These are phyloP conservation scores for Agrotis puta DNA, from an alignment of 2,888 invertebrate species.

Conservation along the genomic window DNA sequence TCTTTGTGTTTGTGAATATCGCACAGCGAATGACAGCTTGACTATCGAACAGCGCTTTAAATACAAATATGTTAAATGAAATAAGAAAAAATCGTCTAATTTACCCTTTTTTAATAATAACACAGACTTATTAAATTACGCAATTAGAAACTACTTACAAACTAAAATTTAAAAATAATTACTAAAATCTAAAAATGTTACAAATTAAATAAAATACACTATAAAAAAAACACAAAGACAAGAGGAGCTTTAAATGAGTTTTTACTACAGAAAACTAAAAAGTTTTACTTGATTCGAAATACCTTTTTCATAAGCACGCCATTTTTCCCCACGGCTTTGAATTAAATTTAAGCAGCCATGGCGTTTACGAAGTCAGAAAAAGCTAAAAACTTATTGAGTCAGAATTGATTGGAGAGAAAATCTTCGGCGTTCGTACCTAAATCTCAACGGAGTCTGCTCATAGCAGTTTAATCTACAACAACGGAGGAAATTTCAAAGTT, in stretches of 20 bases:
- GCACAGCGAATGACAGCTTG: neutral
- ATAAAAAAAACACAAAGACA: too few relatives aligned
- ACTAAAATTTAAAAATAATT: too few relatives aligned
- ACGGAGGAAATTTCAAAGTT: constrained; percentile 51
- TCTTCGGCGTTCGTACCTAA: constrained; percentile 47
- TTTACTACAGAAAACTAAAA: too few relatives aligned
- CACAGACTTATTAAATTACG: too few relatives aligned
- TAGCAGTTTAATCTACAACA: constrained; percentile 62
- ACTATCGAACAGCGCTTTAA: neutral
- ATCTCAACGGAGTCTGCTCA: constrained; percentile 57
- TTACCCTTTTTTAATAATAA: too few relatives aligned
- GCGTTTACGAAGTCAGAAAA: constrained; percentile 48
- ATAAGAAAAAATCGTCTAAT: neutral
- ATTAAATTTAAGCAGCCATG: constrained; percentile 32
- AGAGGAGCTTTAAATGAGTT: too few relatives aligned
- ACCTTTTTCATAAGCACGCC: neutral
- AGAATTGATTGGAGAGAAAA: constrained; percentile 56
- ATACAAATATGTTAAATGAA: neutral
- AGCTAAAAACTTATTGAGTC: constrained; percentile 52
- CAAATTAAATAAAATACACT: too few relatives aligned
- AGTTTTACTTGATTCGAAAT: too few relatives aligned
- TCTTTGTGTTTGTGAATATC: constrained; percentile 37
- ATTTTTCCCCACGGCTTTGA: constrained; percentile 8
- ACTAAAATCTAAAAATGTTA: too few relatives aligned
- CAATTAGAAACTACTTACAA: too few relatives aligned